Evolutionary conservation across 2,888 invertebrate species (phyloP), one percentile per base, ranked within the genome.

Genomic region (Belgica antarctica): DNA sequence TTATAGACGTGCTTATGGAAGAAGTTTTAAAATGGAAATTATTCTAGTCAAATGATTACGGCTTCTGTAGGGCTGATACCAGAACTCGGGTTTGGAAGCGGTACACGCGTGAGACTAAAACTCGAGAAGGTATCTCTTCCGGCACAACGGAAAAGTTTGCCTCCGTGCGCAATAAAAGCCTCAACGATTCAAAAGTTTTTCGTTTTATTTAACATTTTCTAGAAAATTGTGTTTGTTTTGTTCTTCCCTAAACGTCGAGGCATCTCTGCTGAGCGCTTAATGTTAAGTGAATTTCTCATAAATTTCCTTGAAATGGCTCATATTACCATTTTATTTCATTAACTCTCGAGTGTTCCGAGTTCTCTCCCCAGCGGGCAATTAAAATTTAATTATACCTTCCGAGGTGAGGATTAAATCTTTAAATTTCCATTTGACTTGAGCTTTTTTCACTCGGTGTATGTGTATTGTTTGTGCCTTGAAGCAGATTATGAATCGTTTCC

Each of bases 121-220:
- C 46, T n/a, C 15, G 46, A 46, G 34, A 31, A 31, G 12, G 34
- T 31, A 31, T 31, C 34, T n/a, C n/a, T n/a, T n/a, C n/a, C n/a
- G n/a, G n/a, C n/a, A n/a, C 10, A 15, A 41, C 8, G n/a, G 15
- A 15, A 41, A 12, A 5, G 41, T n/a, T 2, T n/a, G 41, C 15
- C 41, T 5, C 3, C 2, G 12, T 15, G 52, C 52, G 2, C 22
- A 31, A 52, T 52, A 52, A 52, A 52, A 22, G 19, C 52, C 7
- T 17, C 52, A 22, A 52, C 52, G 22, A 52, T 22, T 12, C 8
- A 5, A 27, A 59, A 59, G 27, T 24, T 4, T 59, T 59, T 59
- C 59, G 15, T 59, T 59, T 59, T 27, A 59, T 59, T 59, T 5
- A 59, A 59, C 59, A 4, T 59, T 19, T 59, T 59, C 10, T 27